phyloP scores from a whole-genome alignment of 2,888 invertebrate species.

The Noctua fimbriata region DNA sequence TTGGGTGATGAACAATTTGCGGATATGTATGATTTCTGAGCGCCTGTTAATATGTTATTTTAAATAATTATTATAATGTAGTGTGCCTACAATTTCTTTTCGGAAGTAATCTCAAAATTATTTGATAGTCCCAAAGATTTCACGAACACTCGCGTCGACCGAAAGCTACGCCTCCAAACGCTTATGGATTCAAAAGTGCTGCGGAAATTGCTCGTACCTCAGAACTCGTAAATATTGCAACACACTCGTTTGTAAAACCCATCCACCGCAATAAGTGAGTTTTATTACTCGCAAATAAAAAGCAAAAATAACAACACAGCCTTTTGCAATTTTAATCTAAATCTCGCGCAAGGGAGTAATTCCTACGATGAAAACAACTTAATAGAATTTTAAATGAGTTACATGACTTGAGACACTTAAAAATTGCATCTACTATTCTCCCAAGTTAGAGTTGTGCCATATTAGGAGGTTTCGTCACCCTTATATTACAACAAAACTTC shows the following conservation, averaged over 20 bases:
- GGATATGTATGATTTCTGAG: too few relatives aligned
- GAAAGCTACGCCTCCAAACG: not conserved
- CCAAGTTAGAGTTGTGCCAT: not conserved
- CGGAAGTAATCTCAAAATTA: not conserved
- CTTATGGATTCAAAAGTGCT: constrained; percentile 29
- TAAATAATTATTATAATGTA: not conserved
- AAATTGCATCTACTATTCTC: not conserved
- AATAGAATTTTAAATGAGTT: not conserved
- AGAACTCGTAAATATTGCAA: constrained; percentile 43
- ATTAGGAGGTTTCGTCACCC: not conserved
- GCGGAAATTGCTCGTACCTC: constrained; percentile 30
- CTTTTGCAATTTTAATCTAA: constrained; percentile 44
- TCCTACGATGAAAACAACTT: not conserved
- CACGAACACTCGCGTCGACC: not conserved
- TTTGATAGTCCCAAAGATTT: not conserved
- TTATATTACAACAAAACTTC: not conserved
- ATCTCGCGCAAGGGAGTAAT: constrained; percentile 5
- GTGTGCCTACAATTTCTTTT: not conserved
- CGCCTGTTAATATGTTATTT: too few relatives aligned
- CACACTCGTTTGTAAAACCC: constrained; percentile 51
- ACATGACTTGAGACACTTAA: not conserved
- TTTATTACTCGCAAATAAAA: constrained; percentile 56
- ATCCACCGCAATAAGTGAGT: constrained; percentile 48
- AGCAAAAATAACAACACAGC: constrained; percentile 37
- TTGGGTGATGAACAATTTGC: not conserved